A percentile compares a stretch with the other conserved stretches of the same genome.
Evolutionary conservation across 1,140 invertebrate species (phyloP).

Genomic region (Brachionus paranguensis): DNA sequence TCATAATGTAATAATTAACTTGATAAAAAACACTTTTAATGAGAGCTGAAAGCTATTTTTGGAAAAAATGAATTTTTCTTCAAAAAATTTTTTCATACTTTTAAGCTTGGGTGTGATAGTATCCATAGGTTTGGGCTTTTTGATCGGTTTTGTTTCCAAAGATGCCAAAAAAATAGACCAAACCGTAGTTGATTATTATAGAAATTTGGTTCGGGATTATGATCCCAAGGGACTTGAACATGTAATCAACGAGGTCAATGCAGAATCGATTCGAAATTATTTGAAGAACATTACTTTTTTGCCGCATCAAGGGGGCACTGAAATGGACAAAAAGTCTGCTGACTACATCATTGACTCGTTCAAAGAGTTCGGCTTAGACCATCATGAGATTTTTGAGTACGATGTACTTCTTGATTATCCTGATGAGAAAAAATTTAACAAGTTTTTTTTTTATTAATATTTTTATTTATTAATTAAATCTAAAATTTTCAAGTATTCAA

Average conservation of each 20-base stretch:
- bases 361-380: not conserved
- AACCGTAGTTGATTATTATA: not conserved
- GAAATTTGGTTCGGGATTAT: not conserved
- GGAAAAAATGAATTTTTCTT: not conserved
- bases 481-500: not conserved
- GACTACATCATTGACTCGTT: not conserved
- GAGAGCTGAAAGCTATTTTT: not conserved
- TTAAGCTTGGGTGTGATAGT: not conserved
- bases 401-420: constrained; percentile 37
- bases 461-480: not conserved
- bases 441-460: not conserved
- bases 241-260: not conserved
- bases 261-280: not conserved
- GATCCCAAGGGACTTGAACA: not conserved
- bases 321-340: not conserved
- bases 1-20: not conserved
- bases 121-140: not conserved
- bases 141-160: not conserved
- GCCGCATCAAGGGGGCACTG: constrained; percentile 25
- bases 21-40: not conserved
- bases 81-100: not conserved
- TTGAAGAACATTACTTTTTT: not conserved
- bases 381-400: constrained; percentile 3
- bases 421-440: constrained; percentile 33
- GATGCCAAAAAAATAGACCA: not conserved